phyloP scores from a whole-genome alignment of 2,888 invertebrate species.

The Habroteleia sp. region DNA sequence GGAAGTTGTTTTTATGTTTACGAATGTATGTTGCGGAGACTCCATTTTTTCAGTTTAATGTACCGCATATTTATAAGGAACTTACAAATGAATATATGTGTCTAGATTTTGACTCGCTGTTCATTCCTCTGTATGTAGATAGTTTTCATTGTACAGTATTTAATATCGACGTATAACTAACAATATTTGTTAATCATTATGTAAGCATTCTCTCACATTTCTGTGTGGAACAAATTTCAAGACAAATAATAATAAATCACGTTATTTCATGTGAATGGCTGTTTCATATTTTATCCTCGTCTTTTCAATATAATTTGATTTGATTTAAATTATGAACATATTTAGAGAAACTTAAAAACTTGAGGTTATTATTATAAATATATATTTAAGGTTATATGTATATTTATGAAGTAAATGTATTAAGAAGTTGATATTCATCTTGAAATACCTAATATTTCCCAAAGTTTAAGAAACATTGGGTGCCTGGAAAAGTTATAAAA shows the following conservation, averaged over 20 bases:
- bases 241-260: constrained; percentile 36
- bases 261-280: constrained; percentile 34
- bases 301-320: too few species aligned
- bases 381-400: too few species aligned
- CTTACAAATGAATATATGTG: constrained; percentile 59
- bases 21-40: constrained; percentile 24
- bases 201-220: constrained; percentile 41
- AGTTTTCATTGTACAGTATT: constrained; percentile 72
- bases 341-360: too few species aligned
- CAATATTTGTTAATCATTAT: constrained; percentile 39
- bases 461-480: too few species aligned
- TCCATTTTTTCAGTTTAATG: constrained; percentile 20
- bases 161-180: constrained; percentile 64
- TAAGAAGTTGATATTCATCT: too few species aligned
- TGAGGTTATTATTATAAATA: too few species aligned
- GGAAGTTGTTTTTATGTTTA: constrained; percentile 37
- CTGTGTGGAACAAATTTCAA: constrained; percentile 22
- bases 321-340: too few species aligned
- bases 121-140: constrained; percentile 66
- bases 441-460: too few species aligned
- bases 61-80: constrained; percentile 44
- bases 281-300: too few species aligned
- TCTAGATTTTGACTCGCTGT: constrained; percentile 66
- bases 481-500: too few species aligned
- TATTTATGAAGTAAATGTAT: too few species aligned